These are phyloP conservation scores for Notoglanidium macrostoma DNA, from an alignment of 2,797 vertebrate species.

Conservation along the genomic window DNA sequence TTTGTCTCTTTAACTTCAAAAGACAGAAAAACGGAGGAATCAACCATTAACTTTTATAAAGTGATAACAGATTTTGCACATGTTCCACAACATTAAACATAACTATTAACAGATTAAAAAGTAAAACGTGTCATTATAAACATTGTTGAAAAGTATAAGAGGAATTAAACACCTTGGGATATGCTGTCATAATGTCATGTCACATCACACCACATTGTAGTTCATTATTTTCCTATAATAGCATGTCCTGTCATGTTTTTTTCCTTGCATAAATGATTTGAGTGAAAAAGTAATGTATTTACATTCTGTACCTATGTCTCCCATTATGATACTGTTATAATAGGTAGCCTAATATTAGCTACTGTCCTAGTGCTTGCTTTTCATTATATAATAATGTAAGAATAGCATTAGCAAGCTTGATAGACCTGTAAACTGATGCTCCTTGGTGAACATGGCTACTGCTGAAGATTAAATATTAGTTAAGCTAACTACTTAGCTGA, in stretches of 20 bases:
- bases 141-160: background rate
- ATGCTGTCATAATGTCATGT: background rate
- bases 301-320: background rate
- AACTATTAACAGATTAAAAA: background rate
- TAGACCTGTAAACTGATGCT: background rate
- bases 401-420: background rate
- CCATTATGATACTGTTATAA: background rate
- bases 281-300: background rate
- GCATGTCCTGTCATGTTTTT: background rate
- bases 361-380: background rate
- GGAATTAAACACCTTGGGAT: background rate
- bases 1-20: background rate
- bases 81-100: background rate
- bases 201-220: background rate
- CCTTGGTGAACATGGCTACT: background rate
- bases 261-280: background rate
- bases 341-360: background rate
- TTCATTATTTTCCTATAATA: background rate
- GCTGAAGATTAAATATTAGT: background rate
- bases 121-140: background rate
- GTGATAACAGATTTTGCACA: background rate
- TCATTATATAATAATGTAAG: background rate
- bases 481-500: background rate
- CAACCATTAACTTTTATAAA: background rate
- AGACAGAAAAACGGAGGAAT: background rate